These are phyloP conservation scores for Syrmaticus mikado DNA, from an alignment of 2,113 vertebrate genomes.

Conservation along the genomic window DNA sequence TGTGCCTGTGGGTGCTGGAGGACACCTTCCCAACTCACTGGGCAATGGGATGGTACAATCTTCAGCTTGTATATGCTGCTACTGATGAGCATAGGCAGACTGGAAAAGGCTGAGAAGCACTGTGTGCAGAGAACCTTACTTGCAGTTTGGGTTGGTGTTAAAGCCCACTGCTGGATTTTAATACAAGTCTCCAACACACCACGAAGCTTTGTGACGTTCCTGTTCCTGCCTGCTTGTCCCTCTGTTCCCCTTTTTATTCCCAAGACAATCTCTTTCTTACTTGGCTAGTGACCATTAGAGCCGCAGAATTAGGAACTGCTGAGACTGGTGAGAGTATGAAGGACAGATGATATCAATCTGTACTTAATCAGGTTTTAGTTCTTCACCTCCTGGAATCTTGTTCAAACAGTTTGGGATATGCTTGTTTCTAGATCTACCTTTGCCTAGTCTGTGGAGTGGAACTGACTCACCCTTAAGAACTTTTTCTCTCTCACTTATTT, in stretches of 20 bases:
- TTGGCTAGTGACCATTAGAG: neutral
- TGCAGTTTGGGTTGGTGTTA: neutral
- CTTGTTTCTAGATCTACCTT: neutral
- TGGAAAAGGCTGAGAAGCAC: neutral
- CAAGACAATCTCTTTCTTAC: neutral
- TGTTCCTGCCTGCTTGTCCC: neutral
- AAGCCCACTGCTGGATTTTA: neutral
- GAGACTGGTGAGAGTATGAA: neutral
- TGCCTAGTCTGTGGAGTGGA: neutral
- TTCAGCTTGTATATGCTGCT: neutral
- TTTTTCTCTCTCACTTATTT: neutral
- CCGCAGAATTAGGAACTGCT: neutral
- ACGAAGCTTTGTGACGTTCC: neutral
- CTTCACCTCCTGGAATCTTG: neutral
- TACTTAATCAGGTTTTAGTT: neutral
- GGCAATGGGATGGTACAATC: neutral
- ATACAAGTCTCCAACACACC: accelerated
- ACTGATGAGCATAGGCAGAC: neutral
- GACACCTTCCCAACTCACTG: accelerated
- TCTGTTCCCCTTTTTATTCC: neutral
- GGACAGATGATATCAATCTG: neutral
- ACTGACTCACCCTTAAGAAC: neutral
- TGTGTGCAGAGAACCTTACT: neutral
- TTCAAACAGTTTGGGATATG: neutral
- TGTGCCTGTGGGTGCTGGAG: neutral